Evolutionary conservation across 2,113 vertebrate species (phyloP).

Genomic region (Leiothrix lutea): DNA sequence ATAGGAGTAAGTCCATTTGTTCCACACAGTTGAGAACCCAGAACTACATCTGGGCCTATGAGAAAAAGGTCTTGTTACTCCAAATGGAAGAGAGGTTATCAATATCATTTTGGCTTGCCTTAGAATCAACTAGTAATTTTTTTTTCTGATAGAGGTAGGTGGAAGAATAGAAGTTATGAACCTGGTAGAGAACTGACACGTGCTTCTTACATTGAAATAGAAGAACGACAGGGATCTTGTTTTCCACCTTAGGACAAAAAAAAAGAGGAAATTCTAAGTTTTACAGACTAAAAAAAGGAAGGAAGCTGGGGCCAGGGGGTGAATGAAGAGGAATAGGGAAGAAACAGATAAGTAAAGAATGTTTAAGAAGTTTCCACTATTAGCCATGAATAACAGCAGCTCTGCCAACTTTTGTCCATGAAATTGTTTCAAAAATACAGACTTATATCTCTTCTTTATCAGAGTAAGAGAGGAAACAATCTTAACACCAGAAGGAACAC

Average conservation of each 20-base stretch:
- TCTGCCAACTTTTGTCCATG: background rate
- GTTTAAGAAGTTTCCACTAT: constrained; percentile 20
- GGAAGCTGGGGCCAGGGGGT: background rate
- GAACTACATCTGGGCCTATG: background rate
- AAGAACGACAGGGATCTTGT: background rate
- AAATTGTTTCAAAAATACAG: background rate
- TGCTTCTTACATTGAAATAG: background rate
- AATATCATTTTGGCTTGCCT: constrained; percentile 31
- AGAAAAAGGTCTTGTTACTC: background rate
- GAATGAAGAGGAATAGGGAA: background rate
- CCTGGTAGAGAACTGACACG: background rate
- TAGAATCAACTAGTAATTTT: constrained; percentile 31
- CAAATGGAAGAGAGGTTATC: constrained; percentile 37
- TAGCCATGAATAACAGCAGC: background rate
- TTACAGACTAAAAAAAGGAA: constrained; percentile 13
- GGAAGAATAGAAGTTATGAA: background rate
- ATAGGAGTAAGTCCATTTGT: background rate
- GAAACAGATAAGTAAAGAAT: constrained; percentile 36
- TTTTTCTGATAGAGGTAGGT: constrained; percentile 3
- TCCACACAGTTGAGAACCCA: background rate
- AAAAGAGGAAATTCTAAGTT: background rate
- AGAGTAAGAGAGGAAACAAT: background rate
- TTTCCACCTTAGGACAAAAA: constrained; percentile 19
- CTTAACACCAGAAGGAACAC: background rate
- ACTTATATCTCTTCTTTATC: background rate